Conservation (phyloP, 2,888 invertebrate genomes). For the Trichogramma evanescens region DNA sequence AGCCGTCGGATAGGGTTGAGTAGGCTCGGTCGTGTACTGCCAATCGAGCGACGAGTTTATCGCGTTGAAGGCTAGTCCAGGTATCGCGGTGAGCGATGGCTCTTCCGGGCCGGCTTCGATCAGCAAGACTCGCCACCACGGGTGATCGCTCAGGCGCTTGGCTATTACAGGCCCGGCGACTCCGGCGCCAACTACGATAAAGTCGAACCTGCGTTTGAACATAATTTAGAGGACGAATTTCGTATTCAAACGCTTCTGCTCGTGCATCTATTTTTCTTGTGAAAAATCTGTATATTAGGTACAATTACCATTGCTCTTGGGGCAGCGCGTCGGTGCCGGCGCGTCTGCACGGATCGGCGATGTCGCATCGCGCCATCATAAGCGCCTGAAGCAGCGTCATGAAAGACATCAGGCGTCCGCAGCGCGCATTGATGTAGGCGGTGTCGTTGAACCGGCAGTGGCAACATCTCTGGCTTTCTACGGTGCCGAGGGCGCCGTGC, state of each 20-base stretch:
- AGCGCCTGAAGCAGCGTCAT: slow-evolving; percentile 38
- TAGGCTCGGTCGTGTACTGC: slow-evolving; percentile 50
- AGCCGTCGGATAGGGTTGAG: slow-evolving; percentile 41
- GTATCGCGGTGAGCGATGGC: slow-evolving; percentile 45
- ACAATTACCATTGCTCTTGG: slow-evolving; percentile 35
- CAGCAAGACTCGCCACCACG: slow-evolving; percentile 45
- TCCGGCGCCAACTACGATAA: slow-evolving; percentile 48
- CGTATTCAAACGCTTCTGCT: neutral
- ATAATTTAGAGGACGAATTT: neutral
- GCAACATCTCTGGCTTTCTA: slow-evolving; percentile 27
- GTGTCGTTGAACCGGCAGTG: slow-evolving; percentile 37
- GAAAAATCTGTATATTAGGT: neutral
- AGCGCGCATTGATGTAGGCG: slow-evolving; percentile 34
- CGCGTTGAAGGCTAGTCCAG: slow-evolving; percentile 43
- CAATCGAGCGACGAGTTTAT: slow-evolving; percentile 48
- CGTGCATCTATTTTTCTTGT: neutral
- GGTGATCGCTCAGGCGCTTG: slow-evolving; percentile 47
- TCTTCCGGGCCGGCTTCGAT: slow-evolving; percentile 49
- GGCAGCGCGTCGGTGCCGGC: slow-evolving; percentile 34
- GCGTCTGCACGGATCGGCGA: slow-evolving; percentile 40
- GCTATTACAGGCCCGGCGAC: slow-evolving; percentile 50
- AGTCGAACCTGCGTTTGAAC: slow-evolving; percentile 42
- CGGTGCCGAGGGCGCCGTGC: slow-evolving; percentile 10
- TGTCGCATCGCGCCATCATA: slow-evolving; percentile 38
- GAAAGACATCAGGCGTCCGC: slow-evolving; percentile 34